These are phyloP conservation scores for Drosophila repleta DNA, from an alignment of 1,140 invertebrate genomes.

Conservation along the genomic window DNA sequence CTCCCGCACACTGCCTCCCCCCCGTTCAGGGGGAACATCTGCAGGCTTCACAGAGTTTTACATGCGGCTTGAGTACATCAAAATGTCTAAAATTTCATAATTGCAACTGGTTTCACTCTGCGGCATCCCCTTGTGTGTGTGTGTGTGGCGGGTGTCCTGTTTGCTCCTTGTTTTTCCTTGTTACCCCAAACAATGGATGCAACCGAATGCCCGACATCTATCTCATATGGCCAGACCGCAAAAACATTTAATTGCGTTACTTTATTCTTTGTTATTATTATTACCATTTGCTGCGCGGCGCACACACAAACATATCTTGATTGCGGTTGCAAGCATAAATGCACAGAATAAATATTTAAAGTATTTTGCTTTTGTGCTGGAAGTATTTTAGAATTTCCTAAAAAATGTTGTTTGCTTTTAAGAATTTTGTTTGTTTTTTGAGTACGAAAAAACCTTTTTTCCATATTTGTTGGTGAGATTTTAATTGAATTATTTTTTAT, in stretches of 20 bases:
- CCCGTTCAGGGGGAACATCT: conserved; percentile 20
- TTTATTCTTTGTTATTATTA: background rate
- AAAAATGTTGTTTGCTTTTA: too few species aligned
- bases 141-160: conserved; percentile 20
- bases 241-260: conserved; percentile 51
- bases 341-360: too few species aligned
- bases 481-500: too few species aligned
- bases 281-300: background rate
- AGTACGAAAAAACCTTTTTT: too few species aligned
- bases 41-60: conserved; percentile 34
- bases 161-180: conserved; percentile 17
- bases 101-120: conserved; percentile 38
- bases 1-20: background rate
- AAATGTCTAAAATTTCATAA: conserved; percentile 60
- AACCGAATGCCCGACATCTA: conserved; percentile 44
- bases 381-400: too few species aligned
- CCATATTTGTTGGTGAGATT: too few species aligned
- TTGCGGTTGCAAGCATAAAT: background rate
- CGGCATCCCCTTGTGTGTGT: conserved; percentile 1
- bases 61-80: conserved; percentile 43
- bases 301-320: background rate
- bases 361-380: too few species aligned
- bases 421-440: too few species aligned
- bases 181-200: conserved; percentile 24
- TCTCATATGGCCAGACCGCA: conserved; percentile 42